A percentile compares a stretch with the other conserved stretches of the same genome.
These are phyloP conservation scores for Dromococcyx pavoninus DNA, from an alignment of 2,797 vertebrate species.

Conservation along the genomic window DNA sequence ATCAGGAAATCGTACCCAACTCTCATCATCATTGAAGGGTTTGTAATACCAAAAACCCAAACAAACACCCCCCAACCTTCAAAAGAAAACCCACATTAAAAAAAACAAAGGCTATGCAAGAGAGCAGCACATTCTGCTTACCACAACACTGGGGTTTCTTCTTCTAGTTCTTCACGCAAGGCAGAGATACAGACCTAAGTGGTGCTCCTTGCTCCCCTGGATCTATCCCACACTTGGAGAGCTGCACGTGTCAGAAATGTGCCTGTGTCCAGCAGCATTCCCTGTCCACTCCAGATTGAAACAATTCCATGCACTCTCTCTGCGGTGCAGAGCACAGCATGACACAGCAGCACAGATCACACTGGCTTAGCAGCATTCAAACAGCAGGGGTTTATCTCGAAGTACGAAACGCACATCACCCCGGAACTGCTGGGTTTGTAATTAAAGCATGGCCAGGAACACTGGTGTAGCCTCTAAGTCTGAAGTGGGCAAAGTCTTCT, in stretches of 20 bases:
- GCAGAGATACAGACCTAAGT: background rate
- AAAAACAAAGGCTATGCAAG: background rate
- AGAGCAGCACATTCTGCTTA: background rate
- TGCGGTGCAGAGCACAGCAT: background rate
- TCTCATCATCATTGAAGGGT: background rate
- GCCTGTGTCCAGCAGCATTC: background rate
- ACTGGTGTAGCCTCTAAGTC: fast-evolving
- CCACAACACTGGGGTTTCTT: background rate
- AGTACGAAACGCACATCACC: background rate
- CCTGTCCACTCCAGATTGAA: background rate
- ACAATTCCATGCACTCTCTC: background rate
- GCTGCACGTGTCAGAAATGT: background rate
- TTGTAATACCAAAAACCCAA: background rate
- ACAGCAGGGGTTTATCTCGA: background rate
- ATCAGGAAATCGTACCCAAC: background rate
- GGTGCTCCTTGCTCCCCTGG: background rate
- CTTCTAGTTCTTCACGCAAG: background rate
- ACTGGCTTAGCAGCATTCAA: background rate
- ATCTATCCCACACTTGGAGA: background rate
- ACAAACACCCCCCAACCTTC: background rate
- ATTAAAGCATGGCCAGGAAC: background rate
- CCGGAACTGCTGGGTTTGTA: background rate
- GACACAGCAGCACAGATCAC: background rate
- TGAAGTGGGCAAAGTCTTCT: background rate
- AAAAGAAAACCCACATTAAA: background rate